These are phyloP conservation scores for Agrochola circellaris DNA, from an alignment of 2,888 invertebrate species.

Conservation along the genomic window DNA sequence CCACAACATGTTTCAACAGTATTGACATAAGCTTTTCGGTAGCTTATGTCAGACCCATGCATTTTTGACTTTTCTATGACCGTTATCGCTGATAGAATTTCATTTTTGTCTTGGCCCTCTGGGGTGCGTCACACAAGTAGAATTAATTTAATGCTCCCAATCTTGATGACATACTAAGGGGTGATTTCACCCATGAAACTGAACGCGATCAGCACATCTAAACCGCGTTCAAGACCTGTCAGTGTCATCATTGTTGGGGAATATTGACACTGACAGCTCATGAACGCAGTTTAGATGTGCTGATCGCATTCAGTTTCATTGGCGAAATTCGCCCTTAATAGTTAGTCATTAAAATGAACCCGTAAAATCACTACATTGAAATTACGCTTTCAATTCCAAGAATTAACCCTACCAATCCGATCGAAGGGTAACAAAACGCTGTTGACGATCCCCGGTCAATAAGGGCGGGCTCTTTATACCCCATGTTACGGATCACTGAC, in stretches of 20 bases:
- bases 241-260: no score
- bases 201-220: no score
- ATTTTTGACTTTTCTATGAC: neutral
- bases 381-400: conserved; percentile 18
- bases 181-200: no score
- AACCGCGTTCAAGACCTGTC: no score
- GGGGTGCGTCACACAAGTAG: neutral
- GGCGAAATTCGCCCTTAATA: neutral
- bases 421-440: conserved; percentile 35
- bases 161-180: neutral
- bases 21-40: no score
- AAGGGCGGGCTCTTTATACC: conserved; percentile 46
- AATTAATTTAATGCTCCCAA: neutral
- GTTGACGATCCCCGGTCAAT: conserved; percentile 46
- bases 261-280: no score
- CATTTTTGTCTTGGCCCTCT: neutral
- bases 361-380: conserved; percentile 34
- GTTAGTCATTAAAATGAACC: conserved; percentile 15
- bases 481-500: conserved; percentile 38
- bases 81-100: neutral
- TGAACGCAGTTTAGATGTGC: no score
- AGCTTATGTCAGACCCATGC: no score
- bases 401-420: conserved; percentile 34
- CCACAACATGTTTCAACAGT: no score
- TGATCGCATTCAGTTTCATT: no score